Conservation (phyloP, 2,113 vertebrate genomes). For the Otis tarda region DNA sequence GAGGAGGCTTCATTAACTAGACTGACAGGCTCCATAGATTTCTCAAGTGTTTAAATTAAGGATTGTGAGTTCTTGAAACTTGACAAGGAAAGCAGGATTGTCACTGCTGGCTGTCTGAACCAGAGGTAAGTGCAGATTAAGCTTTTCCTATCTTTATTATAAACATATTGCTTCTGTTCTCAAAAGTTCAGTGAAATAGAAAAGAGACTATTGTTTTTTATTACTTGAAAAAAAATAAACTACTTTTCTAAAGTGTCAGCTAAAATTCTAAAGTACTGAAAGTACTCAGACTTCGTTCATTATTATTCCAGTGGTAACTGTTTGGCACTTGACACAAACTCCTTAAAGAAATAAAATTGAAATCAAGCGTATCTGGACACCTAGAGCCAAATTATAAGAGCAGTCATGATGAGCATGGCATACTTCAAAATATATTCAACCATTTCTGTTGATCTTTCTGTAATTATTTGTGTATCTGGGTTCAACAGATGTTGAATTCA, state of each 20-base stretch:
- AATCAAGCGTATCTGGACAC: not conserved
- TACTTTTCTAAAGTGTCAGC: not conserved
- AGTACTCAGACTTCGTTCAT: not conserved
- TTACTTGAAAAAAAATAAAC: not conserved
- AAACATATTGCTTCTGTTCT: constrained; percentile 59
- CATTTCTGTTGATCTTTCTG: not conserved
- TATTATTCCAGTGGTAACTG: not conserved
- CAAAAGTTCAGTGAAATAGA: constrained; percentile 8
- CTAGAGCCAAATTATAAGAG: not conserved
- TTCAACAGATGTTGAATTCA: not conserved
- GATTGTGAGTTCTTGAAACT: constrained; percentile 79
- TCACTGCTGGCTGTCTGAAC: constrained; percentile 71
- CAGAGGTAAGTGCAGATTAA: constrained; percentile 76
- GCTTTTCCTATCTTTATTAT: constrained; percentile 69
- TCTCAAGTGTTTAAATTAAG: constrained; percentile 84
- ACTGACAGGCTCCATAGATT: constrained; percentile 80
- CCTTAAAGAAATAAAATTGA: not conserved
- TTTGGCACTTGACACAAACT: constrained; percentile 7
- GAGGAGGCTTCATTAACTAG: constrained; percentile 77
- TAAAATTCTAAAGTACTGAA: constrained; percentile 23
- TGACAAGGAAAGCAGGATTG: constrained; percentile 74
- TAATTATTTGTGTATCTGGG: not conserved
- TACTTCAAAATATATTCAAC: not conserved
- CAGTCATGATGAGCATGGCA: not conserved
- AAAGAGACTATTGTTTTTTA: constrained; percentile 7